phyloP scores from a whole-genome alignment of 2,797 vertebrate species.

The Sarcophilus harrisii region DNA sequence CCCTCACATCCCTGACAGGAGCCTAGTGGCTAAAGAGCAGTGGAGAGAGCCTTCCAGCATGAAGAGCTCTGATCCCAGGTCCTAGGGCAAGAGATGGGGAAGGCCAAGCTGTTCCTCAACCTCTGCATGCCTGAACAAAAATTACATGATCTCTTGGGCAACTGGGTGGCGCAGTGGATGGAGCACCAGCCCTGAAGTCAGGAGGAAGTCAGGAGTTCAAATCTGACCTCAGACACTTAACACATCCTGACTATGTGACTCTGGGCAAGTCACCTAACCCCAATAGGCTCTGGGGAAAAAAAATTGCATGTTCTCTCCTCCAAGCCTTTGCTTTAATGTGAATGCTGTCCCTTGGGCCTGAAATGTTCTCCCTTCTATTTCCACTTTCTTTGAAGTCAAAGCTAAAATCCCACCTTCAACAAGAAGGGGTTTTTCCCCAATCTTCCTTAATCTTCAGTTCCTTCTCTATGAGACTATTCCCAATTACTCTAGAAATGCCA shows the following conservation, averaged over 20 bases:
- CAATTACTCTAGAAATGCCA: neutral
- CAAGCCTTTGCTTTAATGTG: neutral
- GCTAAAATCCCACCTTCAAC: neutral
- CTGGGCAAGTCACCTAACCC: no score
- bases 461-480: neutral
- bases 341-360: neutral
- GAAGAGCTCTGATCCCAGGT: neutral
- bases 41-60: neutral
- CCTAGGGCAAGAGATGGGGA: neutral
- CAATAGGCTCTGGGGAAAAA: no score
- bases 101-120: neutral
- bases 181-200: no score
- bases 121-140: neutral
- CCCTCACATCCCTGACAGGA: neutral
- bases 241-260: no score
- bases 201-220: no score
- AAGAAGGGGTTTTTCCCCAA: neutral
- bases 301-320: neutral
- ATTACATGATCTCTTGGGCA: neutral
- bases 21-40: neutral
- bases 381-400: neutral
- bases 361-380: neutral
- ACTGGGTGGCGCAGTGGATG: no score
- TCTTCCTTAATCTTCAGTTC: neutral
- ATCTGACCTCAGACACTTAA: no score